Base-by-base conservation (phyloP, 2,888 invertebrate species). In the Athalia circularis region DNA sequence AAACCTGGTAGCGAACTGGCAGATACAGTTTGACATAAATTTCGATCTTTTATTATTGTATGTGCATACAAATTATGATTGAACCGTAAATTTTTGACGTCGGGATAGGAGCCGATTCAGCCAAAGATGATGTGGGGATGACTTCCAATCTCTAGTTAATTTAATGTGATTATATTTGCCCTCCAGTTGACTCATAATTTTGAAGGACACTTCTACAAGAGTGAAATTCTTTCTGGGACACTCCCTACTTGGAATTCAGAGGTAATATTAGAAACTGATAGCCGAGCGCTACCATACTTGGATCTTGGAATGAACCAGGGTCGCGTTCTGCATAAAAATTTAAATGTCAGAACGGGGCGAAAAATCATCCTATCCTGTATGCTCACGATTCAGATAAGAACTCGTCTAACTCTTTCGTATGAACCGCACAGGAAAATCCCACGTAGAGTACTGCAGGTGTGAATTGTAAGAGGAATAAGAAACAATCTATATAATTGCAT, bases 221-320 rank as follows among this genome's bases (percentile, higher is more conserved):
- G 29, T 29, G 29, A 29, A 29, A 29, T 1, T 29, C 29, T 29
- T 29, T 29, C 29, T 29, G 29, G 54, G 9, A 54, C 47, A 29
- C n/a, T 68, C 13, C 68, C 68, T 68, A 54, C 68, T 68, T 68
- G 68, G 50, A 68, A 68, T 68, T 9, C 68, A 52, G 68, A 68
- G 68, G 54, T 52, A 68, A 68, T 68, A 68, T 68, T 54, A 68
- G 68, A 68, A 68, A 52, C 68, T 68, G 68, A 68, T 68, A 68
- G 68, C 68, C 68, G 68, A 54, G 43, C 54, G 68, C 50, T 68
- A 68, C 29, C 29, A 29, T 29, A 29, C 29, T 68, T 79, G 59
- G 72, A 75, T 79, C 77, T 70, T 52, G 62, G 68, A 52, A 54
- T 43, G 68, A 68, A 68, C 68, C 54, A 29, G 68, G 52, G 4